Percentiles rank a stretch among this genome's conserved stretches.
Evolutionary conservation across 2,113 vertebrate species (phyloP).

Genomic region (Psilopogon haemacephalus): DNA sequence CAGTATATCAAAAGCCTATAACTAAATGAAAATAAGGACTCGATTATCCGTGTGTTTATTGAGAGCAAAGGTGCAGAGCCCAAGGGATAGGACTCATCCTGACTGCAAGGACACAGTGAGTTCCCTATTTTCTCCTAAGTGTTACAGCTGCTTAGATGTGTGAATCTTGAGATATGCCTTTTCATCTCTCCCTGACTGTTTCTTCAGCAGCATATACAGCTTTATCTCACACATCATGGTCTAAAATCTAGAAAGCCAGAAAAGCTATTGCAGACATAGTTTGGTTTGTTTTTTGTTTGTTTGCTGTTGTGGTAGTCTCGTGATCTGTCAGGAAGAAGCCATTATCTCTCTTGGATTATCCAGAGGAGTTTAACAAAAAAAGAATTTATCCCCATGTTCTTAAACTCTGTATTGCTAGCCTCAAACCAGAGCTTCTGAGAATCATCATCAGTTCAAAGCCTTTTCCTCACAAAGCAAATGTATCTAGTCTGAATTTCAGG

Average conservation of each 20-base stretch:
- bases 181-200: not conserved
- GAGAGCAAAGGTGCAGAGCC: not conserved
- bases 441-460: not conserved
- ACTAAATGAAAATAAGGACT: not conserved
- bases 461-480: not conserved
- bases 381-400: not conserved
- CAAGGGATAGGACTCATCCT: not conserved
- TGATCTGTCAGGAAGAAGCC: not conserved
- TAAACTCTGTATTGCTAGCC: not conserved
- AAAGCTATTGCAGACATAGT: not conserved
- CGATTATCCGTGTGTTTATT: not conserved
- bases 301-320: not conserved
- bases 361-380: not conserved
- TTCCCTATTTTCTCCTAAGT: not conserved
- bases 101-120: accelerated
- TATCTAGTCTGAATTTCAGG: not conserved
- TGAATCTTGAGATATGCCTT: not conserved
- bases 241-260: not conserved
- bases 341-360: not conserved
- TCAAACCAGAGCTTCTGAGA: not conserved
- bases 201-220: not conserved
- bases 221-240: not conserved
- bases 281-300: not conserved
- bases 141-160: not conserved
- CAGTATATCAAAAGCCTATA: not conserved